phyloP scores from a whole-genome alignment of 2,113 vertebrate genomes.

The Prochilodus magdalenae region DNA sequence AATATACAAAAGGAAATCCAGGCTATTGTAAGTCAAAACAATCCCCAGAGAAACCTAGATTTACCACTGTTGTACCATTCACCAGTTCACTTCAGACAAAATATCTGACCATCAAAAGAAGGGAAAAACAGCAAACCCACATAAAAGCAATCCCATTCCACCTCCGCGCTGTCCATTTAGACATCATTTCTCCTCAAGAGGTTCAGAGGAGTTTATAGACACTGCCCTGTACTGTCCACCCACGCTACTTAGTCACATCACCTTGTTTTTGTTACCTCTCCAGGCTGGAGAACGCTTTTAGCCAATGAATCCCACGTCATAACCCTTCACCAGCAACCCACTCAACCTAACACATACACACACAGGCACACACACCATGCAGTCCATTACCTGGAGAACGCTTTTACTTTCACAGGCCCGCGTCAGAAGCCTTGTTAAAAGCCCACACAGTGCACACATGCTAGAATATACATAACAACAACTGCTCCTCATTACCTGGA shows the following conservation, averaged over 20 bases:
- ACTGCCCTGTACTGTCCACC: neutral
- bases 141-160: neutral
- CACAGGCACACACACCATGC: conserved; percentile 6
- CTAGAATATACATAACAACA: neutral
- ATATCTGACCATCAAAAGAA: neutral
- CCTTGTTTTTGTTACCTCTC: conserved; percentile 1
- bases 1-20: too few species aligned
- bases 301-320: conserved; percentile 14
- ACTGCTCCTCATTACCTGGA: neutral
- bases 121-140: too few species aligned
- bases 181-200: neutral
- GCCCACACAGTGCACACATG: neutral
- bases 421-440: conserved; percentile 24
- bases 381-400: conserved; percentile 33
- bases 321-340: neutral
- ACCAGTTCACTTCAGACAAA: neutral
- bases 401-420: conserved; percentile 5
- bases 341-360: conserved; percentile 14
- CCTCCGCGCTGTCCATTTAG: too few species aligned
- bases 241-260: neutral
- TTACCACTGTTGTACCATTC: neutral
- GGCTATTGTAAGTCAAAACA: too few species aligned
- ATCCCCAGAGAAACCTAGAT: too few species aligned
- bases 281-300: neutral
- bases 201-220: neutral